Evolutionary conservation across 2,888 invertebrate genomes (phyloP).

Genomic region (Euclidia mi): DNA sequence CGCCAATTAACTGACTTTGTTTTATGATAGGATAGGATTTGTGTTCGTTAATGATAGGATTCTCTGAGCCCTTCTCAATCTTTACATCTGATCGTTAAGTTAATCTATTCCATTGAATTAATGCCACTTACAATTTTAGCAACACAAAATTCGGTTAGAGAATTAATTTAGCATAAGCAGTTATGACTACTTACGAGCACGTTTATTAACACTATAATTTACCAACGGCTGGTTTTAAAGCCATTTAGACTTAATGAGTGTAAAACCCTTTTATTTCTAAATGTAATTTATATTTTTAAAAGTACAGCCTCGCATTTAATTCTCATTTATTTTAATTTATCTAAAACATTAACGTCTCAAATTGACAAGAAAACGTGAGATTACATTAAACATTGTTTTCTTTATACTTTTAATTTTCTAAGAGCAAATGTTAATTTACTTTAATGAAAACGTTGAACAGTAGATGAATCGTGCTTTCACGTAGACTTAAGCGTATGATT

Average conservation of each 20-base stretch:
- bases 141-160: not conserved
- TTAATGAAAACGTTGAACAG: not conserved
- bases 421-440: not conserved
- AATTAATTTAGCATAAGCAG: slow-evolving; percentile 28
- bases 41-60: slow-evolving; percentile 14
- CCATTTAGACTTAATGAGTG: slow-evolving; percentile 32
- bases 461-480: not conserved
- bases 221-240: slow-evolving; percentile 14
- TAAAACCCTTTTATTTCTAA: slow-evolving; percentile 20
- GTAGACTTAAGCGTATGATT: not conserved
- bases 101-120: not conserved
- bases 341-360: not conserved
- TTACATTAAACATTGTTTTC: not conserved
- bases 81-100: slow-evolving; percentile 17
- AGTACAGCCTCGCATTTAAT: slow-evolving; percentile 6
- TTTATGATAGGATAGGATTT: too few species aligned
- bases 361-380: not conserved
- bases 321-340: slow-evolving; percentile 22
- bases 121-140: not conserved
- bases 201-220: slow-evolving; percentile 20
- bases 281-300: slow-evolving; percentile 23
- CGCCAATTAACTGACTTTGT: slow-evolving; percentile 47
- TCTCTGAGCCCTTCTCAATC: slow-evolving; percentile 26
- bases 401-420: not conserved
- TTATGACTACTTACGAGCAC: slow-evolving; percentile 26